These are phyloP conservation scores for Myiagra hebetior DNA, from an alignment of 2,113 vertebrate genomes.

Conservation along the genomic window DNA sequence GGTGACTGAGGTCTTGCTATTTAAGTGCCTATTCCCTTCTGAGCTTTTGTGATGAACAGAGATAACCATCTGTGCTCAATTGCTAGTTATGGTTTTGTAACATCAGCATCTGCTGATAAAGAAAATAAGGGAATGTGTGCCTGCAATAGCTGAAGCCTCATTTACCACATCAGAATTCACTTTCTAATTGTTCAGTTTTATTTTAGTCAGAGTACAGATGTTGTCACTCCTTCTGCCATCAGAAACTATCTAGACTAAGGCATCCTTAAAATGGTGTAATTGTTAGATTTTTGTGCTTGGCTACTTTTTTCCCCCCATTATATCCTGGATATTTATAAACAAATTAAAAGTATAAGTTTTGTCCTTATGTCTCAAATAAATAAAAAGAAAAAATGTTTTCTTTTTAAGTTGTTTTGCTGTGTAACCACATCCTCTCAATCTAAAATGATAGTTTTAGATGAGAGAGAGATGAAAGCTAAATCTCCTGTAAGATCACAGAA, in stretches of 20 bases:
- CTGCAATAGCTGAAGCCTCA: slow-evolving; percentile 59
- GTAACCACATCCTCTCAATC: background rate
- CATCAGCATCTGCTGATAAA: slow-evolving; percentile 75
- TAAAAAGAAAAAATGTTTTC: background rate
- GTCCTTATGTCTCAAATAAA: background rate
- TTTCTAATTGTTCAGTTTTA: slow-evolving; percentile 43
- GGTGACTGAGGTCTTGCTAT: slow-evolving; percentile 35
- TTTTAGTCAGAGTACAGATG: slow-evolving; percentile 24
- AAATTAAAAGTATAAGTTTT: background rate
- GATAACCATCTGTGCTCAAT: slow-evolving; percentile 72
- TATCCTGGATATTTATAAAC: background rate
- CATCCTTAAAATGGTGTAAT: background rate
- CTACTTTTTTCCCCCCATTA: background rate
- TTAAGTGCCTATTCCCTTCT: slow-evolving; percentile 49
- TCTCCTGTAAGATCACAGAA: slow-evolving; percentile 1
- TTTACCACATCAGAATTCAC: slow-evolving; percentile 52
- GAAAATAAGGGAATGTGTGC: slow-evolving; percentile 64
- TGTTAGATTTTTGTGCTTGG: background rate
- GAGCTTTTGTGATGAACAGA: slow-evolving; percentile 54
- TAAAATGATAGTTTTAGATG: background rate
- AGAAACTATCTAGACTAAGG: background rate
- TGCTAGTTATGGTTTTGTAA: slow-evolving; percentile 67
- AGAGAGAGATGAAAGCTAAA: background rate
- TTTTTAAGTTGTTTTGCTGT: background rate
- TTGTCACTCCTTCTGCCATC: background rate